phyloP scores from a whole-genome alignment of 2,113 vertebrate genomes.

The Prunella himalayana region DNA sequence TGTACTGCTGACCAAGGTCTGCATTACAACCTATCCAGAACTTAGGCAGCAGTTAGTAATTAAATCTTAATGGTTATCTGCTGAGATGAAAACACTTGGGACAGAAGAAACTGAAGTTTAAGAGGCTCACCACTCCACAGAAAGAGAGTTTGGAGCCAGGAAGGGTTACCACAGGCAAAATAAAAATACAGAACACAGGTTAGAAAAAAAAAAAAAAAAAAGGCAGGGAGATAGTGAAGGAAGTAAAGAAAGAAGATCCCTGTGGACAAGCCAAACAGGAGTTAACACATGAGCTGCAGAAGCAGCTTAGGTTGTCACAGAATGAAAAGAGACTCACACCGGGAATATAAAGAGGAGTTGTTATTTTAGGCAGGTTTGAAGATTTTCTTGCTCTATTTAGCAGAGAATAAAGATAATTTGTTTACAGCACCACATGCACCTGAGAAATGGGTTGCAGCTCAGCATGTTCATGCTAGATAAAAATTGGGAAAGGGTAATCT shows the following conservation, averaged over 20 bases:
- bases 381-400: slow-evolving; percentile 59
- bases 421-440: slow-evolving; percentile 36
- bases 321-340: background rate
- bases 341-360: slow-evolving; percentile 15
- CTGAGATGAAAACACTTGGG: slow-evolving; percentile 14
- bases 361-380: slow-evolving; percentile 42
- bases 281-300: background rate
- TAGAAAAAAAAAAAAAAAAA: background rate
- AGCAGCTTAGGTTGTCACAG: background rate
- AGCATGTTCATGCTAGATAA: background rate
- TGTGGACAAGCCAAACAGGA: background rate
- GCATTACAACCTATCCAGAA: background rate
- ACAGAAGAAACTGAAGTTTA: background rate
- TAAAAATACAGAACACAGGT: background rate
- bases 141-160: background rate
- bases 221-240: background rate
- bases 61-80: slow-evolving; percentile 51
- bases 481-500: slow-evolving; percentile 2
- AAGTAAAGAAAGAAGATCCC: background rate
- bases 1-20: slow-evolving; percentile 32
- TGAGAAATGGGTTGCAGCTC: slow-evolving; percentile 35
- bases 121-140: background rate
- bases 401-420: slow-evolving; percentile 55
- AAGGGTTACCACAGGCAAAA: background rate
- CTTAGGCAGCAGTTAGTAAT: background rate